phyloP scores from a whole-genome alignment of 1,140 invertebrate species.

The Probaryconus sp. region DNA sequence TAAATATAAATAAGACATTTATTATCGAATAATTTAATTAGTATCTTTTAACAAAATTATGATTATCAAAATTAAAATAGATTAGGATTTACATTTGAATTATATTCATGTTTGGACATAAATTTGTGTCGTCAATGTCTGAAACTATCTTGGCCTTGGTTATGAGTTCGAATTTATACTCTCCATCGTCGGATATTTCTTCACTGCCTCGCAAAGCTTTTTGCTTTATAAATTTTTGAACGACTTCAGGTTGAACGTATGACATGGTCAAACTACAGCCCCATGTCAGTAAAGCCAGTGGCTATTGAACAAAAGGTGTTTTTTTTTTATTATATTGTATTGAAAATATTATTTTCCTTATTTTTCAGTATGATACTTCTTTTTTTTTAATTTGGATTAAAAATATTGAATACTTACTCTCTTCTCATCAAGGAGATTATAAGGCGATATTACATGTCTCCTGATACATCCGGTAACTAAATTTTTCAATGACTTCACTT shows the following conservation, averaged over 20 bases:
- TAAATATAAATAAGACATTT: too few species aligned
- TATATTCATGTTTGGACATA: conserved; percentile 75
- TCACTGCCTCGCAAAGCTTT: conserved; percentile 84
- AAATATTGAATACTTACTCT: conserved; percentile 78
- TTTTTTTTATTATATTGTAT: background rate
- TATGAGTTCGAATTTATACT: conserved; percentile 80
- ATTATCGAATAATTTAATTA: too few species aligned
- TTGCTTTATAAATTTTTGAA: conserved; percentile 82
- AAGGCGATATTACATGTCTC: conserved; percentile 89
- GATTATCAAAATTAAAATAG: too few species aligned
- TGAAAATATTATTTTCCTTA: background rate
- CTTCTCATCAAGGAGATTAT: conserved; percentile 80
- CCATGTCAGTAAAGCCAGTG: conserved; percentile 88
- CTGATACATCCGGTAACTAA: conserved; percentile 85
- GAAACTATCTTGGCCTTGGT: conserved; percentile 79
- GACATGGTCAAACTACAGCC: conserved; percentile 86
- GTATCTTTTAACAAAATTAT: background rate
- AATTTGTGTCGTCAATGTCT: conserved; percentile 75
- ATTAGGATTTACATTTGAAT: too few species aligned
- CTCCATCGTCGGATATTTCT: conserved; percentile 80
- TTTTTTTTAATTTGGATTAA: too few species aligned
- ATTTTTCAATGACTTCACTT: conserved; percentile 82
- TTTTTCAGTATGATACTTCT: background rate
- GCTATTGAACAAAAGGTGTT: conserved; percentile 75
- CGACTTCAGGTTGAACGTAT: conserved; percentile 80